Evolutionary conservation across 1,140 invertebrate species (phyloP), one percentile per base, ranked within the genome.

Genomic region (Augochlora pura): DNA sequence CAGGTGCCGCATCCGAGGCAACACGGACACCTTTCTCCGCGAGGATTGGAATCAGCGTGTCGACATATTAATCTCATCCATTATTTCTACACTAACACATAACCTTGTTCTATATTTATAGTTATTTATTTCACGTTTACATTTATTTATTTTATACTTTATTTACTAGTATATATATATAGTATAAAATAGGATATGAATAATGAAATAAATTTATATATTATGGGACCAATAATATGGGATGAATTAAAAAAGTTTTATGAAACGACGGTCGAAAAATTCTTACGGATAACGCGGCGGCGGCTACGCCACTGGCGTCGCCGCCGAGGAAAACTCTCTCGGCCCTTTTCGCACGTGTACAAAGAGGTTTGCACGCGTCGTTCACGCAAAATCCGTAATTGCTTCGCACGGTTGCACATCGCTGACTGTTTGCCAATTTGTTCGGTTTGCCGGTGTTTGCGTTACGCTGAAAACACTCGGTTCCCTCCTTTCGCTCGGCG

Each of bases 361-460:
- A 87, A 86, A 84, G 82, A 88, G 82, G 82, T 89, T 89, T 82
- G 83, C 81, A 83, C 86, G 79, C 87, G 82, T 69, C 82, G 86
- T 84, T 86, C 81, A 85, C 88, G 87, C 88, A 86, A 89, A 87
- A 89, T 86, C 85, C 85, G 84, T 90, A 90, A 90, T 90, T 90
- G 89, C 89, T 90, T 84, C 89, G 89, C 89, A 84, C 87, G 85
- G 86, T 79, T 90, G 88, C 84, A 85, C 88, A 88, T 81, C 84
- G 77, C 81, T 75, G 69, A 82, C 80, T 85, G 81, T 86, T 88
- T 88, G 85, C 85, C 87, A 88, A 89, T 89, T 89, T 88, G 86
- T 82, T 83, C 85, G 82, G 83, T 86, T 81, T 83, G 67, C 84
- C 82, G 64, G 74, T 87, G 84, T 87, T 87, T 87, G 84, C 75